phyloP scores from a whole-genome alignment of 2,797 vertebrate species.

The Cyprinella venusta region DNA sequence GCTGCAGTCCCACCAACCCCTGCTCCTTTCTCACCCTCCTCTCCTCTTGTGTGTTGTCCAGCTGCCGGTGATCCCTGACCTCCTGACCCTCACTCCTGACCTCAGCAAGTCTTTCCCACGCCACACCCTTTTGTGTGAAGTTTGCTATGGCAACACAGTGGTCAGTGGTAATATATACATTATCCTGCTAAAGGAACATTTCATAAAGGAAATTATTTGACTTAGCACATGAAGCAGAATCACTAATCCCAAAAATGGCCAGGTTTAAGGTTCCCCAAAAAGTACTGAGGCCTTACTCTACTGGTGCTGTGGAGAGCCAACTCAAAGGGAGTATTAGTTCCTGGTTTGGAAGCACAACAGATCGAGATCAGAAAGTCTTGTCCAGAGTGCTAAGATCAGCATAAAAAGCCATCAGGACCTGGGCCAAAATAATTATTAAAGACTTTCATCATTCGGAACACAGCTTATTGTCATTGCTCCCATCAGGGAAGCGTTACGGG shows the following conservation, averaged over 20 bases:
- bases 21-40: slow-evolving; percentile 77
- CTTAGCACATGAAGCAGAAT: slow-evolving; percentile 13
- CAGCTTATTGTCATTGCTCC: too few species aligned
- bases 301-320: too few species aligned
- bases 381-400: too few species aligned
- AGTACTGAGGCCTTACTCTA: not conserved
- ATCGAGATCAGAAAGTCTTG: slow-evolving; percentile 32
- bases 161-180: slow-evolving; percentile 69
- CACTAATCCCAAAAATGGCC: slow-evolving; percentile 19
- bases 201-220: slow-evolving; percentile 51
- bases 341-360: too few species aligned
- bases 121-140: slow-evolving; percentile 82
- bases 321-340: too few species aligned
- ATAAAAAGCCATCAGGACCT: too few species aligned
- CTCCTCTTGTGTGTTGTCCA: slow-evolving; percentile 82
- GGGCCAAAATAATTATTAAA: too few species aligned
- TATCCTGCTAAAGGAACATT: slow-evolving; percentile 36
- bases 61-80: slow-evolving; percentile 80
- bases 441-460: too few species aligned
- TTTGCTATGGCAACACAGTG: slow-evolving; percentile 72
- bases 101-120: slow-evolving; percentile 80
- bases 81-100: slow-evolving; percentile 81
- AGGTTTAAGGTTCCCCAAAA: not conserved
- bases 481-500: too few species aligned
- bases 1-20: slow-evolving; percentile 56